Conservation (phyloP, 2,888 invertebrate genomes). For the Petrophora chlorosata region DNA sequence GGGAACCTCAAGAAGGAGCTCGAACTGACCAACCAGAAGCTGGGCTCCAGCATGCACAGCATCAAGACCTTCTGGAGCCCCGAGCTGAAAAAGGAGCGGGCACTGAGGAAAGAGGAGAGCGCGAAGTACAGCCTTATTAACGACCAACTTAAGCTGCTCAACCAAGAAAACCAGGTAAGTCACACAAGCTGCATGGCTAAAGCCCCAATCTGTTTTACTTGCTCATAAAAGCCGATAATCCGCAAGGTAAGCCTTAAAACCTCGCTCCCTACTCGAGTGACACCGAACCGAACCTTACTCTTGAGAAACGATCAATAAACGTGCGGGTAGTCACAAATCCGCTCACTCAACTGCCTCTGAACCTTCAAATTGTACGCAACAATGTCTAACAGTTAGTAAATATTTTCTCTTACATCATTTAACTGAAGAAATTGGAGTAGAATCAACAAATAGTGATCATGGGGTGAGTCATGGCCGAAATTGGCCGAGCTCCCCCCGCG, state of each 20-base stretch:
- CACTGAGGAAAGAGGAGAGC: slow-evolving; percentile 98
- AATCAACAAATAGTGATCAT: slow-evolving; percentile 24
- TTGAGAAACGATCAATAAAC: slow-evolving; percentile 18
- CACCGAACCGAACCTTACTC: not conserved
- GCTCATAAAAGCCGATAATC: not conserved
- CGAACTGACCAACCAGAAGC: slow-evolving; percentile 97
- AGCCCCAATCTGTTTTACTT: too few relatives aligned
- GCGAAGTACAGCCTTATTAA: slow-evolving; percentile 98
- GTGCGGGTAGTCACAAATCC: slow-evolving; percentile 11
- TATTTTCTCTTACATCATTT: slow-evolving; percentile 9
- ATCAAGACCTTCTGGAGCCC: slow-evolving; percentile 99
- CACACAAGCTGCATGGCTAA: not conserved
- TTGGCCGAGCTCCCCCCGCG: slow-evolving; percentile 31
- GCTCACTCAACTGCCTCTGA: not conserved
- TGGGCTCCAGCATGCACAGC: slow-evolving; percentile 99
- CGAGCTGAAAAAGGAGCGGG: slow-evolving; percentile 98
- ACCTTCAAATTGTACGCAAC: not conserved
- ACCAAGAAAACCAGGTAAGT: slow-evolving; percentile 97
- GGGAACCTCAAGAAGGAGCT: slow-evolving; percentile 95
- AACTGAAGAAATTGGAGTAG: slow-evolving; percentile 1
- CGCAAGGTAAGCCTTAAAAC: not conserved
- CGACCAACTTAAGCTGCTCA: slow-evolving; percentile 97
- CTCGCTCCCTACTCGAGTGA: not conserved
- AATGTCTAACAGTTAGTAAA: slow-evolving; percentile 7
- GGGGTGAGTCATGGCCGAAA: slow-evolving; percentile 28